Base-by-base conservation (phyloP, 2,888 invertebrate genomes). In the Megaustenia siamemsis region DNA sequence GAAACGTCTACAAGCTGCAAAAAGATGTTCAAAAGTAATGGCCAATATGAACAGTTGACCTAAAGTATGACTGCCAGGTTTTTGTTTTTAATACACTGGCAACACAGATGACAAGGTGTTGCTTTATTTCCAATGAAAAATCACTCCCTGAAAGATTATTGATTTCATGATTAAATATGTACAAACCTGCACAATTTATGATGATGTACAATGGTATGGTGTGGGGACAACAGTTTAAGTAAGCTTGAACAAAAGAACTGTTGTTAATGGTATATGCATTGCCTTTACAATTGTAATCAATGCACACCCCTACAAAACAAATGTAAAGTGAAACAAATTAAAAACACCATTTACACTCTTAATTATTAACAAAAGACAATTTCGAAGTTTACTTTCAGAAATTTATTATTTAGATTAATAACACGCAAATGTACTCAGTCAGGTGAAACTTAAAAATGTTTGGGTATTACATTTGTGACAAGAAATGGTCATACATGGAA, bases 91-190 rank as follows among this genome's bases (percentile, higher is more conserved):
- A n/a, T n/a, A n/a, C n/a, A n/a, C n/a, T 28, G 15, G 32, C 32
- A 32, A 63, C 28, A 32, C 5, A 63, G 63, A 63, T 35, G 68
- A 35, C 38, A 35, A 35, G n/a, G 68, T 68, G 35, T 28, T 28
- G 60, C 60, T 60, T 77, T 77, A 77, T 77, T 77, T 40, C 35
- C 5, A 77, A 77, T 77, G n/a, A n/a, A n/a, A 56, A 77, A 77
- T 77, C 77, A 77, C 32, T 77, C 77, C 56, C 77, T 77, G 77
- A 53, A 56, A 56, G 49, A 15, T 49, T 56, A 56, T 56, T n/a
- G 53, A 45, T 28, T 35, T 45, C 8, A 49, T 45, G 3, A 49
- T 75, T 21, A 45, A 35, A 15, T 77, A 77, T 77, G 32, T 77
- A 77, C 77, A 77, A 56, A 53, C 35, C 56, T 71, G 40, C 60